Percentiles rank a stretch among this genome's conserved stretches.
Conservation (phyloP, 2,113 vertebrate genomes). For the Coracopsis vasa region DNA sequence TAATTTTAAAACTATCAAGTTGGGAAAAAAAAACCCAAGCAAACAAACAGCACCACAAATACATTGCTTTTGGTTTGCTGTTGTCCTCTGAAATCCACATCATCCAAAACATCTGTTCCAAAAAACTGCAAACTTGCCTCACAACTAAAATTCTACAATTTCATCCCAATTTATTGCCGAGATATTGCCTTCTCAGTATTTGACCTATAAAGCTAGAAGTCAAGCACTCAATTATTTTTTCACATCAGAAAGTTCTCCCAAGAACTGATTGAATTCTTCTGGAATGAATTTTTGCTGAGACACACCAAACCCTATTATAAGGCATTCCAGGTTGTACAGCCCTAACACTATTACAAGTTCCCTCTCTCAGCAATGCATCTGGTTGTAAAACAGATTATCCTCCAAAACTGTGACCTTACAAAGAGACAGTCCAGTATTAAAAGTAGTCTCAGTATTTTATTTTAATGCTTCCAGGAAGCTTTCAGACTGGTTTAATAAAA, state of each 20-base stretch:
- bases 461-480: constrained; percentile 51
- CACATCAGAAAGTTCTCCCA: constrained; percentile 64
- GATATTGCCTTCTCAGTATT: constrained; percentile 67
- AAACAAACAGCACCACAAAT: neutral
- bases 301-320: neutral
- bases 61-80: neutral
- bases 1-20: neutral
- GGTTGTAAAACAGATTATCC: constrained; percentile 20
- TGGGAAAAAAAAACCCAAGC: neutral
- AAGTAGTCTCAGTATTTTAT: constrained; percentile 37
- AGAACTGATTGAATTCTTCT: constrained; percentile 72
- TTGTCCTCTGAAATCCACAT: neutral
- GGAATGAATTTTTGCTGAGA: constrained; percentile 47
- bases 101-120: constrained; percentile 41
- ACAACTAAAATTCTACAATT: constrained; percentile 53
- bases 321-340: neutral
- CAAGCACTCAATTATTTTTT: constrained; percentile 78
- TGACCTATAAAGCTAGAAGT: constrained; percentile 72
- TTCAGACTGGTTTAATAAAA: constrained; percentile 25
- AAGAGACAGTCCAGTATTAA: neutral
- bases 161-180: constrained; percentile 69
- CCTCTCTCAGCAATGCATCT: neutral
- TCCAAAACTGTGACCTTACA: constrained; percentile 19
- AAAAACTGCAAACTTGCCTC: neutral
- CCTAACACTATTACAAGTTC: constrained; percentile 20